Conservation (phyloP, 2,888 invertebrate species). For the Troilus luridus region DNA sequence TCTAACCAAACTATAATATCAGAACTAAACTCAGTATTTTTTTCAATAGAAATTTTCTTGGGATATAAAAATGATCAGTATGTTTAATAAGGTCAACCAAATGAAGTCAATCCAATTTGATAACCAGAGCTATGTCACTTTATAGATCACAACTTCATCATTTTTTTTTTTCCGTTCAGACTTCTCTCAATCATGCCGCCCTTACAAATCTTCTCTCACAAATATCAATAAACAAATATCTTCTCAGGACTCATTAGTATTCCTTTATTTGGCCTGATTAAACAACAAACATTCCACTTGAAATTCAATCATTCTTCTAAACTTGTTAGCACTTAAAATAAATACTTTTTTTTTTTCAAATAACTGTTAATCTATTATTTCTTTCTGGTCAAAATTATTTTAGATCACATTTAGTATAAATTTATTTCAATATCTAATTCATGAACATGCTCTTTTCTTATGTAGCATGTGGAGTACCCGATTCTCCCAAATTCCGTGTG, state of each 20-base stretch:
- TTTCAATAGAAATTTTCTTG: too few species aligned
- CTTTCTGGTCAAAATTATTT: neutral
- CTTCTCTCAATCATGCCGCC: neutral
- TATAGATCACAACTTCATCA: too few species aligned
- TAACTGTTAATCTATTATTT: conserved; percentile 50
- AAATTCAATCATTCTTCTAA: too few species aligned
- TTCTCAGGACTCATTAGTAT: neutral
- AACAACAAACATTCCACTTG: neutral
- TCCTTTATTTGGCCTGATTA: neutral
- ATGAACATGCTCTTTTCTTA: neutral
- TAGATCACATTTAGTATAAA: neutral
- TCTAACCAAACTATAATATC: conserved; percentile 20
- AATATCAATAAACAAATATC: too few species aligned
- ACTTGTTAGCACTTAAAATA: neutral
- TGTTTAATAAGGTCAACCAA: too few species aligned
- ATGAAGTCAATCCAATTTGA: too few species aligned
- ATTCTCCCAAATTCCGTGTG: conserved; percentile 87
- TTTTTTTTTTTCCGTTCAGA: neutral
- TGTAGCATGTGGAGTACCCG: conserved; percentile 85
- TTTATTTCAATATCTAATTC: neutral
- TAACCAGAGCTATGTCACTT: too few species aligned
- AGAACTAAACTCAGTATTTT: too few species aligned
- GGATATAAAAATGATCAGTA: too few species aligned
- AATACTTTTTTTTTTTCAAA: neutral
- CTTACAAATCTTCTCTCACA: too few species aligned